Base-by-base conservation (phyloP, 2,888 invertebrate species). In the Cyclophora albipunctata region DNA sequence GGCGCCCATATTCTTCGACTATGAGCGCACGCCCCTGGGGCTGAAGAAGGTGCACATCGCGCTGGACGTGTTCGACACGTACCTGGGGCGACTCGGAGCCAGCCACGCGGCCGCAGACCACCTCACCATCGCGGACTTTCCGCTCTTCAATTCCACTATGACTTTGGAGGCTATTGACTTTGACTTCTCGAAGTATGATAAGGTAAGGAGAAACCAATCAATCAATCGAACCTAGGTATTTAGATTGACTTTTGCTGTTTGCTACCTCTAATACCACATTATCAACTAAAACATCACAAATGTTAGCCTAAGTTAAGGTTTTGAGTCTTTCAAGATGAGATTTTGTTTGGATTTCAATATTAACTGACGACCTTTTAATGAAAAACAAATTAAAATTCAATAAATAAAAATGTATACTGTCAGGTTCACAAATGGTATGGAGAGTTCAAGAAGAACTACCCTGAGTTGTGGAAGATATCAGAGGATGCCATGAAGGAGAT, bases 1-100 rank as follows among this genome's bases (percentile, higher is more conserved):
- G 91, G 92, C 92, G 0, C 95, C 95, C 33, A 93, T 94, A 66
- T 95, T 93, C 74, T 95, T 93, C 62, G 94, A 92, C 67, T 95
- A 95, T 67, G 78, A 92, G 66, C 90, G 93, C 50, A 92, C 92
- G 0, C 91, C 93, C 0, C 77, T 92, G 49, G 91, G 91, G 2
- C 69, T 93, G 55, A 94, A 94, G 69, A 94, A 92, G 73, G 88
- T 92, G 0, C 88, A 92, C 59, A 92, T 93, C 55, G 91, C 91
- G 0, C 71, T 95, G 46, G 85, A 90, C 4, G 87, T 90, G 34
- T 93, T 94, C 59, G 91, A 95, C 60, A 93, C 91, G 0, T 94
- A 94, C 71, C 71, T 95, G 47, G 71, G 89, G 55, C 86, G 90
- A 7, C 75, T 89, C 47, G 91, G 91, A 2, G 91, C 90, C 0